These are phyloP conservation scores for Diaprepes abbreviatus DNA, from an alignment of 2,888 invertebrate genomes.

Conservation along the genomic window DNA sequence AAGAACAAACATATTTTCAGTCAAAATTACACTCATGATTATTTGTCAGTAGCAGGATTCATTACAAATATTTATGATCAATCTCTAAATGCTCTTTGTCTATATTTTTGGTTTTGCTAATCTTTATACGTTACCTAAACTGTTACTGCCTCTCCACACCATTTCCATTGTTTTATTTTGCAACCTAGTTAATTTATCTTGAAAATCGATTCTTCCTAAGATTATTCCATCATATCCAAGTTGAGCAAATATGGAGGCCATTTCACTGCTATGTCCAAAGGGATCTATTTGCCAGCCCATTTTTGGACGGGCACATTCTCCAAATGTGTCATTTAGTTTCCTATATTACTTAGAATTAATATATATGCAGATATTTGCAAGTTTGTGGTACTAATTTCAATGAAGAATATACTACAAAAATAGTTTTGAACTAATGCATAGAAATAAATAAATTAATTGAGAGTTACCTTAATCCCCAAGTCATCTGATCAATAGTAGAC, in stretches of 20 bases:
- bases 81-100: too few relatives aligned
- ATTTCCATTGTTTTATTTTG: slow-evolving; percentile 77
- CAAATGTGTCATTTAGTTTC: slow-evolving; percentile 77
- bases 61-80: not conserved
- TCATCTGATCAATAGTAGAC: slow-evolving; percentile 79
- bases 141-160: slow-evolving; percentile 77
- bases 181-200: slow-evolving; percentile 73
- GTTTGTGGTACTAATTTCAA: too few relatives aligned
- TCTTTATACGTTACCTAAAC: slow-evolving; percentile 64
- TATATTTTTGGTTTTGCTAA: too few relatives aligned
- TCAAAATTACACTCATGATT: too few relatives aligned
- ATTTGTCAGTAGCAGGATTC: too few relatives aligned
- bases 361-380: too few relatives aligned
- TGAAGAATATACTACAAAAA: too few relatives aligned
- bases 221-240: slow-evolving; percentile 82
- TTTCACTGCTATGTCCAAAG: slow-evolving; percentile 84
- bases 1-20: too few relatives aligned
- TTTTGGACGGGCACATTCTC: slow-evolving; percentile 80
- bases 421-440: too few relatives aligned
- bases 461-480: slow-evolving; percentile 70
- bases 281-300: slow-evolving; percentile 91
- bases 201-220: slow-evolving; percentile 78
- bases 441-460: too few relatives aligned
- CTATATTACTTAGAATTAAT: too few relatives aligned
- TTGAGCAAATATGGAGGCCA: slow-evolving; percentile 75